phyloP scores from a whole-genome alignment of 1,140 invertebrate genomes.

The Steinernema khuongi region DNA sequence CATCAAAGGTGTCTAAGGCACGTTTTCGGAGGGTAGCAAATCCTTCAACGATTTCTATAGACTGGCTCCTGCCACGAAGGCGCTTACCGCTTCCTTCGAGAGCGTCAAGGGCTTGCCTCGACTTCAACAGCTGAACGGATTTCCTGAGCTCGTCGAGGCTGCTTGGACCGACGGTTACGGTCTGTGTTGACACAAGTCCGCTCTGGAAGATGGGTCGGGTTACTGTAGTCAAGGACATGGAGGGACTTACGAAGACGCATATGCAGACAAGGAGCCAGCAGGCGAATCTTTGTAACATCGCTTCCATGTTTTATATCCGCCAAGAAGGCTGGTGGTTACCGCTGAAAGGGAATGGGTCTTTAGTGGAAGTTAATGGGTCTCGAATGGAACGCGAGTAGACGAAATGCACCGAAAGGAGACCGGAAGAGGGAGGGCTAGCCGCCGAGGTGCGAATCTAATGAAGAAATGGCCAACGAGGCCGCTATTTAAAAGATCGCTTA shows the following conservation, averaged over 20 bases:
- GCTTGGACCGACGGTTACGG: background rate
- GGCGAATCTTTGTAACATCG: background rate
- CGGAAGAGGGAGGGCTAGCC: background rate
- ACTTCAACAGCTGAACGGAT: background rate
- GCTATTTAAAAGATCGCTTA: background rate
- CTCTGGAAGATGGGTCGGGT: background rate
- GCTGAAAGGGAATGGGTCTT: background rate
- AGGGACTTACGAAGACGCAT: background rate
- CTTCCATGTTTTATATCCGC: background rate
- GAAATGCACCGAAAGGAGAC: background rate
- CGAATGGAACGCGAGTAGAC: background rate
- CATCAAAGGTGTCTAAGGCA: conserved; percentile 11
- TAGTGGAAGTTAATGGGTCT: background rate
- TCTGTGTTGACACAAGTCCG: background rate
- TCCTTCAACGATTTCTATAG: background rate
- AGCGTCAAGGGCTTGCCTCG: background rate
- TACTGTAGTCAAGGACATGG: background rate
- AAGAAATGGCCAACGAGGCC: background rate
- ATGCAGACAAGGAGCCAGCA: background rate
- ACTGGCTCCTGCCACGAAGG: background rate
- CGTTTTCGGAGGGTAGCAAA: background rate
- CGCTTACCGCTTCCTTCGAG: background rate
- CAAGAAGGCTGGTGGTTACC: background rate
- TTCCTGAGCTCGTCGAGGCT: background rate
- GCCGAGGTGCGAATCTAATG: background rate